Base-by-base conservation (phyloP, 2,113 vertebrate species). In the Hystrix brachyura region DNA sequence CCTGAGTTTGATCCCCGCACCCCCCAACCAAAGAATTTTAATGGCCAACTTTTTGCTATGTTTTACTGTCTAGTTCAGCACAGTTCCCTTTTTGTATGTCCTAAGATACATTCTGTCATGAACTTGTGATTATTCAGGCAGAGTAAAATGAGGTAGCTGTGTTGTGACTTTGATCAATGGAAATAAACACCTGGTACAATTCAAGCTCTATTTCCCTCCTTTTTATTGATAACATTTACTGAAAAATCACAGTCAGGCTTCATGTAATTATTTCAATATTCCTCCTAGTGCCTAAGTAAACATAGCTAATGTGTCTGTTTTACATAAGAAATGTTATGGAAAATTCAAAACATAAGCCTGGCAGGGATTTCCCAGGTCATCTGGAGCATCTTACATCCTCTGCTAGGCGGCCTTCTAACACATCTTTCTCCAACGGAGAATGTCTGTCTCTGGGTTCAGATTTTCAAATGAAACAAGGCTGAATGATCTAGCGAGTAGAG, bases 301-400 rank as follows among this genome's bases (percentile, higher is more conserved):
- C 91, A 94, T 34, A 86, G 57, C 79, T 89, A 94, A 96, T 94
- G 51, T 80, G 65, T 94, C 93, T 96, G 97, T 89, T 96, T 97
- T 94, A 91, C 96, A 91, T 94, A 94, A 97, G 94, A 96, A 96
- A 95, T 94, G 60, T 93, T 88, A 94, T 90, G 89, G 91, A 87
- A 96, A 93, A 97, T 83, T 94, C 82, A 76, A 95, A 96, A 86
- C 86, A 90, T 51, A 71, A 97, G 78, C 71, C 85, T 82, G 93
- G 55, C 79, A 87, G 34, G 43, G 82, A 93, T 38, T 86, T 97
- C 88, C 64, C 53, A 71, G 78, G 93, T 95, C 93, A 67, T 94
- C 78, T 89, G 82, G 78, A 95, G 88, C 94, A 69, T 94, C 85
- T 96, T 38, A 46, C 81, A 92, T 92, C 51, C 55, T 93, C 13